A percentile compares a stretch with the other conserved stretches of the same genome.
Evolutionary conservation across 2,113 vertebrate genomes (phyloP).

Genomic region (Sminthopsis crassicaudata): DNA sequence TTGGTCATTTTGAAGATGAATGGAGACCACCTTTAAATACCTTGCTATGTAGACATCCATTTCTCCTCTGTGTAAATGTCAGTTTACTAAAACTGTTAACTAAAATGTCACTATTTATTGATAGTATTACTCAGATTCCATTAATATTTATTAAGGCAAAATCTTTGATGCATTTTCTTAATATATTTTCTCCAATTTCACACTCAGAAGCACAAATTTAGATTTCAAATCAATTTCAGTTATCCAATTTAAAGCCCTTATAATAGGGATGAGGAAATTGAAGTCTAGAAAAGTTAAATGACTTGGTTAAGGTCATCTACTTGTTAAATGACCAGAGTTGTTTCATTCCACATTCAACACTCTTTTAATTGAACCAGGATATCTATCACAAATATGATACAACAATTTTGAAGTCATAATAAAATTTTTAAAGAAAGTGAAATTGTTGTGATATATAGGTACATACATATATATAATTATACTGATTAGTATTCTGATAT

Average conservation of each 20-base stretch:
- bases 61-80: conserved; percentile 47
- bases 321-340: neutral
- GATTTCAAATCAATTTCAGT: neutral
- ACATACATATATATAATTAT: neutral
- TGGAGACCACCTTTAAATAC: conserved; percentile 3
- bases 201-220: neutral
- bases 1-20: neutral
- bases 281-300: neutral
- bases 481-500: neutral
- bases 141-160: conserved; percentile 54
- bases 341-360: neutral
- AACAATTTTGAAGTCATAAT: conserved; percentile 32
- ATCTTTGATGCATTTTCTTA: conserved; percentile 53
- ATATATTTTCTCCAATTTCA: conserved; percentile 20
- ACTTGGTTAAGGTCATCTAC: neutral
- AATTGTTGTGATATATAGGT: neutral
- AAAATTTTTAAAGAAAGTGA: conserved; percentile 50
- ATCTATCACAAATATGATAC: neutral
- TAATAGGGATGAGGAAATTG: neutral
- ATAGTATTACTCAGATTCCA: conserved; percentile 30
- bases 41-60: conserved; percentile 35
- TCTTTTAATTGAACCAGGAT: neutral
- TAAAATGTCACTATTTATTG: conserved; percentile 48
- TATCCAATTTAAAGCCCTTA: neutral
- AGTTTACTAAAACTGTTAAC: conserved; percentile 28